Conservation (phyloP, 2,888 invertebrate species). For the Xanthostigma xanthostigma region DNA sequence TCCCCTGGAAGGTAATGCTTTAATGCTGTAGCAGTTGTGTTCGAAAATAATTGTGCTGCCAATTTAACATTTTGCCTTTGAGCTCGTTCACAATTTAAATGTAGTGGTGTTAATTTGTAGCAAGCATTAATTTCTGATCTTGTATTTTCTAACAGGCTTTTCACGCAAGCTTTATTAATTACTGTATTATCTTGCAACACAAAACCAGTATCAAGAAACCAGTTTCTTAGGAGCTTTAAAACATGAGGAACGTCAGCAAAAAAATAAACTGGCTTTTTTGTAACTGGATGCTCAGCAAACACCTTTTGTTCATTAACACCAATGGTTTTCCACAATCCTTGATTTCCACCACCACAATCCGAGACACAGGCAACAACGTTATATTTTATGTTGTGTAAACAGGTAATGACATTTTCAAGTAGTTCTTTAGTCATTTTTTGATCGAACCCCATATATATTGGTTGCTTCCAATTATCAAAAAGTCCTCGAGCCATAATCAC, state of each 20-base stretch:
- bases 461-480: constrained; percentile 15
- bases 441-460: constrained; percentile 15
- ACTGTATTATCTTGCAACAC: constrained; percentile 10
- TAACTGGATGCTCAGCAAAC: constrained; percentile 13
- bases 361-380: constrained; percentile 17
- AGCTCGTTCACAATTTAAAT: constrained; percentile 16
- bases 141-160: constrained; percentile 6
- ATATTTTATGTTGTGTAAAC: constrained; percentile 13
- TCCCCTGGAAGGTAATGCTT: constrained; percentile 12
- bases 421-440: constrained; percentile 13
- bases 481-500: too few relatives aligned
- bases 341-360: constrained; percentile 15
- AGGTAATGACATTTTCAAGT: constrained; percentile 10
- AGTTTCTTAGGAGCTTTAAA: constrained; percentile 16
- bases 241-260: constrained; percentile 18
- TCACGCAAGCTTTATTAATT: constrained; percentile 8
- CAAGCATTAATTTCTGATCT: constrained; percentile 11
- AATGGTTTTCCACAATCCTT: constrained; percentile 12
- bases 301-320: not conserved
- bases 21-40: constrained; percentile 16
- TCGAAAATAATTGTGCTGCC: constrained; percentile 16
- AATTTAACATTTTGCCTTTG: too few relatives aligned
- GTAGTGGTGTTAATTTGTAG: constrained; percentile 10
- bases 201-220: constrained; percentile 17
- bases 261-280: constrained; percentile 13